These are phyloP conservation scores for zebrafish (Danio rerio) DNA, from an alignment of 2,113 vertebrate species.

Conservation along the genomic window GRCz12tu NC_133178.1:14051001-14051500, in stretches of 20 bases:
- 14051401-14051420: constrained; percentile 57
- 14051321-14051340: background rate
- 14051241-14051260: background rate
- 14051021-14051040: constrained; percentile 17
- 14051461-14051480: constrained; percentile 57
- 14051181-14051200: background rate
- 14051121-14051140: constrained; percentile 43
- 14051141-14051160: constrained; percentile 60
- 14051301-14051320: background rate
- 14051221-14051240: background rate
- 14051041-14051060: background rate
- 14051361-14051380: background rate
- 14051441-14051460: constrained; percentile 52
- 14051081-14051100: constrained; percentile 41
- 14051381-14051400: background rate
- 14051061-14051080: constrained; percentile 24
- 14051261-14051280: background rate
- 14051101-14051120: constrained; percentile 48
- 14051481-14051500: constrained; percentile 54
- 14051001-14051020: constrained; percentile 37
- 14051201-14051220: background rate
- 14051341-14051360: background rate
- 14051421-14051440: constrained; percentile 62
- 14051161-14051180: constrained; percentile 57
- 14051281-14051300: background rate